Evolutionary conservation across 2,888 invertebrate genomes (phyloP), one percentile per base, ranked within the genome.

Genomic region (Caenorhabditis sinica): DNA sequence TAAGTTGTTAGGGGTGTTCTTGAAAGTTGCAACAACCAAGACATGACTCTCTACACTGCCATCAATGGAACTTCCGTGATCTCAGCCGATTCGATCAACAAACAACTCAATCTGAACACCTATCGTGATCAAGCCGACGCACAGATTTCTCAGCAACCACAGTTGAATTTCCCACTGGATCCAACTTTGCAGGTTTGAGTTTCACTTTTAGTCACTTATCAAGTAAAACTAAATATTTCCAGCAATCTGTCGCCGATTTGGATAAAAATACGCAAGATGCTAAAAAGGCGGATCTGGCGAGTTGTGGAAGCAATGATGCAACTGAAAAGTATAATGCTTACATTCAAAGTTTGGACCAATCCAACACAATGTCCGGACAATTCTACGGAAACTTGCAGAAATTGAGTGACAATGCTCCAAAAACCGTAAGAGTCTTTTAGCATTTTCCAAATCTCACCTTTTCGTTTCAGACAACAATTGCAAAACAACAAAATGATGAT

Each of bases 11-110:
- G 83, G 13, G 72, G 49, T n/a, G 61, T 74, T 53, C 43, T 84
- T 15, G 1, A 56, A 2, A 25, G 58, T 0, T 84, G 84, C 43
- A 53, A 74, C 15, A 13, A 56, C 20, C 15, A 53, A 5, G 15
- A 20, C 5, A 77, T 56, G 33, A 84, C 84, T 3, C 17, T 84
- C 4, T 84, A 71, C 68, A 71, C 43, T 8, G 84, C 84, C 2
- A 65, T 83, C 53, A 75, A 83, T 45, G 83, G 83, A 40, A 23
- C 23, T 9, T 43, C 25, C 15, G 65, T 82, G 4, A 66, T 83
- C 49, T 76, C 76, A 28, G 75, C 63, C 11, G 30, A 71, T 9
- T 75, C 82, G 0, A 83, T 83, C 25, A 40, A 28, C 15, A 11
- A 60, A 0, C 58, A 82, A 51, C 53, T 87, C 20, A 82, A 83